Evolutionary conservation across 2,888 invertebrate species (phyloP), one percentile per base, ranked within the genome.

Genomic region (Calameuta filiformis): DNA sequence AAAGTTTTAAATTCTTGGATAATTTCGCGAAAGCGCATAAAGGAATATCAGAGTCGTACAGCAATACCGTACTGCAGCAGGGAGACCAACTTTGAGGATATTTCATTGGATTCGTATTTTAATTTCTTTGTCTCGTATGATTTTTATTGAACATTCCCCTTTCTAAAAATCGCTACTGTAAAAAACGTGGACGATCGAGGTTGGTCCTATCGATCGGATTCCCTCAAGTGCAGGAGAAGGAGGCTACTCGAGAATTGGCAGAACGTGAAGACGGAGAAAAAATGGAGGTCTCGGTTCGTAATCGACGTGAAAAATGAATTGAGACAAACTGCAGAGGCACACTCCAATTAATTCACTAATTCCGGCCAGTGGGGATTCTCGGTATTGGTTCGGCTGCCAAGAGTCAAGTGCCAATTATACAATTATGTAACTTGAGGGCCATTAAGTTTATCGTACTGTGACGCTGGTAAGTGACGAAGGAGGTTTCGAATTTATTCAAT

Each of bases 341-440:
- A 82, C 79, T 84, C 80, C 83, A 84, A 85, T 85, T 85, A 84
- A 85, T 84, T 84, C 83, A 83, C 82, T 82, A 83, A 84, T 84
- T 85, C 81, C 73, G 71, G 73, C 75, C 78, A 31, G n/a, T 78
- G 81, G 73, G 78, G 75, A 81, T 86, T 85, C 86, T 81, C 79
- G 81, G 85, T 85, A 86, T 82, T 82, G 80, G 79, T 79, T 68
- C 79, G 35, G 69, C 81, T 81, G 81, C 71, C 82, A 80, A 78
- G 82, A 86, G 85, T 85, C 85, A 84, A 85, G 83, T 85, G 85
- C 79, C 83, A 85, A 86, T 86, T 85, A 85, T 83, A 83, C 84
- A 84, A 86, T 86, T 85, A 84, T 83, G 82, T 83, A 85, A 86
- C 85, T 83, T 78, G 81, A 83, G 80, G 80, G 81, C 81, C 79